Base-by-base conservation (phyloP, 2,888 invertebrate genomes). In the Hedychridium roseum region DNA sequence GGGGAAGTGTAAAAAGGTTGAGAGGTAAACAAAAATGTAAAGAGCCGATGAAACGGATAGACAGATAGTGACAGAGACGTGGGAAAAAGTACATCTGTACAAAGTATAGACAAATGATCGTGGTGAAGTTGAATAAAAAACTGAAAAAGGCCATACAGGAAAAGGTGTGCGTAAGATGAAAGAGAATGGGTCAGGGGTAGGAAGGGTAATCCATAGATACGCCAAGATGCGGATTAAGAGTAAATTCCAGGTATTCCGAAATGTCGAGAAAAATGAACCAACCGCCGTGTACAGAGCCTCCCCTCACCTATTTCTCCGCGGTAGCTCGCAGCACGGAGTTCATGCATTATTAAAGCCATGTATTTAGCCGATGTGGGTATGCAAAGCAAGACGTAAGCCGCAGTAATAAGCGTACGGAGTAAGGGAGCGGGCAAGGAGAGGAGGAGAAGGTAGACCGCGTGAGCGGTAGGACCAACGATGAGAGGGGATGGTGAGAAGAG, bases 281-380 rank as follows among this genome's bases (percentile, higher is more conserved):
- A 60, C 53, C 66, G 79, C 80, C 76, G 77, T 76, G 78, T 62
- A 41, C n/a, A n/a, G 66, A 71, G 64, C 56, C 64, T 68, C 58
- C 64, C 67, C 58, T 69, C 71, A 72, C 70, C 73, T 71, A 70
- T 57, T 82, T 82, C 61, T 81, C 40, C 82, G 81, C 49, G 39
- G 50, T 42, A 44, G 57, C 52, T 21, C 40, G 63, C 82, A 81
- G 82, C 30, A 82, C 21, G 80, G 82, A 61, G 59, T 72, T 32
- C 76, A 74, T 74, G 75, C 73, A 75, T 74, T 74, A 75, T 74
- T 74, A 68, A 72, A 75, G 68, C 67, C 60, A 60, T 67, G 69
- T 72, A 73, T 71, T 73, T 71, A 72, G 66, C 68, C 61, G 68
- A 73, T 72, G 66, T 65, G 69, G 66, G 66, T 72, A 73, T 69